Evolutionary conservation across 2,888 invertebrate genomes (phyloP).

Genomic region (Drosophila phalerata): DNA sequence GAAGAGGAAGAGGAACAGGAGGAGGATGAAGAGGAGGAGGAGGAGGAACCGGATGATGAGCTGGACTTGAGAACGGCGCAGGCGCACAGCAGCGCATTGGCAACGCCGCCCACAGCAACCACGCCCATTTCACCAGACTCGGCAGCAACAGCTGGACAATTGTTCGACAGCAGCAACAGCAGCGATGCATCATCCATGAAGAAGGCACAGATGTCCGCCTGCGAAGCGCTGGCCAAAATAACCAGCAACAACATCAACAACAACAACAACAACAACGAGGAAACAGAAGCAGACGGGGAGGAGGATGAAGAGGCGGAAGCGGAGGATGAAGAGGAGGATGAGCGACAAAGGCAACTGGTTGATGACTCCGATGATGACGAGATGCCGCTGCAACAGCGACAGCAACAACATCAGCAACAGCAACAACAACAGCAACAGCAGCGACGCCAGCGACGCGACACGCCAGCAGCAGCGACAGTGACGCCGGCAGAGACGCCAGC

Average conservation of each 20-base stretch:
- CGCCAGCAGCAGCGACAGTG: not conserved
- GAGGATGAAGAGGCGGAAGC: constrained; percentile 34
- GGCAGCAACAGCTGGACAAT: constrained; percentile 82
- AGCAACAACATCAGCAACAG: constrained; percentile 35
- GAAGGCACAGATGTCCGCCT: constrained; percentile 81
- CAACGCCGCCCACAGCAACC: constrained; percentile 77
- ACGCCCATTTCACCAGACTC: constrained; percentile 83
- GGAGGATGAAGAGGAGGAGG: constrained; percentile 27
- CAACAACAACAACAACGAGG: constrained; percentile 23
- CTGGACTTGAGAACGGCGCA: constrained; percentile 48
- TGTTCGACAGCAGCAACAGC: constrained; percentile 84
- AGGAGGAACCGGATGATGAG: constrained; percentile 33
- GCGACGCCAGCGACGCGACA: constrained; percentile 32
- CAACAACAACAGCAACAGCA: constrained; percentile 13
- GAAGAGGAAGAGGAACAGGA: constrained; percentile 49
- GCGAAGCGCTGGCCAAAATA: constrained; percentile 80
- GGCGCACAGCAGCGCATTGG: constrained; percentile 73
- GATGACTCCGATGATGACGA: constrained; percentile 51
- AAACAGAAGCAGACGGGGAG: constrained; percentile 20
- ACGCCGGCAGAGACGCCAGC: constrained; percentile 10
- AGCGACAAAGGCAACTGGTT: constrained; percentile 22
- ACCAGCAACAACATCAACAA: constrained; percentile 40
- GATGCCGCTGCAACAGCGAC: constrained; percentile 64
- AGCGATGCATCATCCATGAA: constrained; percentile 82
- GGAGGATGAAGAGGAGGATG: constrained; percentile 19